A percentile compares a stretch with the other conserved stretches of the same genome.
Evolutionary conservation across 1,140 invertebrate species (phyloP).

Genomic region (Pristionchus pacificus): DNA sequence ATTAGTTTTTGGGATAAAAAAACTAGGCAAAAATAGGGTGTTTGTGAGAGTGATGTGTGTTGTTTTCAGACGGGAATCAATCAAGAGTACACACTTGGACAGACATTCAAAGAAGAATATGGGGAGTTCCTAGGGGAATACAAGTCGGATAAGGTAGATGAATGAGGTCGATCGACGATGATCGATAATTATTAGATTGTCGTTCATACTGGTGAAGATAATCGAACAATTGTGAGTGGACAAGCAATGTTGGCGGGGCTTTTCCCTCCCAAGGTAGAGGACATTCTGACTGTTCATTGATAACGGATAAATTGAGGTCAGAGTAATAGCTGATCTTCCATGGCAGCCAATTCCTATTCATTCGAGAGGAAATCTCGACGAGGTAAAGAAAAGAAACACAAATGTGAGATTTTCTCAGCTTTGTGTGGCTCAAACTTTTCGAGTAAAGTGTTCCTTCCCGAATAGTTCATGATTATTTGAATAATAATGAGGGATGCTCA

Average conservation of each 20-base stretch:
- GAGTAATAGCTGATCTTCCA: not conserved
- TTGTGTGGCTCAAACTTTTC: not conserved
- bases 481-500: too few relatives aligned
- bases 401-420: too few relatives aligned
- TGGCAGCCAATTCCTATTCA: not conserved
- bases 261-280: conserved; percentile 16
- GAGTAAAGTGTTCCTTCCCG: too few relatives aligned
- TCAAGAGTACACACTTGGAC: conserved; percentile 11
- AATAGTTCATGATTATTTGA: too few relatives aligned
- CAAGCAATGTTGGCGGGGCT: conserved; percentile 18
- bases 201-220: conserved; percentile 13
- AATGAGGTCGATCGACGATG: not conserved
- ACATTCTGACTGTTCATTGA: too few relatives aligned
- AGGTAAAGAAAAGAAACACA: too few relatives aligned
- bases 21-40: not conserved
- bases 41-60: not conserved
- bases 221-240: conserved; percentile 12
- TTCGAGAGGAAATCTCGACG: not conserved
- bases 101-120: conserved; percentile 5
- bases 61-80: conserved; percentile 18
- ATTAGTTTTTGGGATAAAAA: not conserved
- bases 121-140: conserved; percentile 21
- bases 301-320: too few relatives aligned
- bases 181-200: conserved; percentile 7
- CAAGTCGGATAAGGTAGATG: conserved; percentile 1